Evolutionary conservation across 2,113 vertebrate species (phyloP).

Genomic region (Butorides virescens): DNA sequence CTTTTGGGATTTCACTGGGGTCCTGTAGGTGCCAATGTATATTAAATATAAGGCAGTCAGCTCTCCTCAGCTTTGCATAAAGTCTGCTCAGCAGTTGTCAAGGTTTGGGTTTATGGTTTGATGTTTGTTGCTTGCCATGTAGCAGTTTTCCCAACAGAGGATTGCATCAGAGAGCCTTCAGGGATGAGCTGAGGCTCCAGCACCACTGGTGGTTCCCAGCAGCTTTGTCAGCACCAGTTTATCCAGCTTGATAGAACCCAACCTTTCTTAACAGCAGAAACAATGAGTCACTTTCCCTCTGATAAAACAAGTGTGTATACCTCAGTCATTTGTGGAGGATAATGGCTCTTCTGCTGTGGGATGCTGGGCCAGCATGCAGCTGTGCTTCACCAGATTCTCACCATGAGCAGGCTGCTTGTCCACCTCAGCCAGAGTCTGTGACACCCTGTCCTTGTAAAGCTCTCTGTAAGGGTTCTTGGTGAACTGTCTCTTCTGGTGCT

Average conservation of each 20-base stretch:
- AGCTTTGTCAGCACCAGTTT: not conserved
- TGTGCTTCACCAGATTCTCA: not conserved
- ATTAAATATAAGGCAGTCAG: not conserved
- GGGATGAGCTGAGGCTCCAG: not conserved
- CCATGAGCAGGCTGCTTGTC: not conserved
- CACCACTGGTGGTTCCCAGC: not conserved
- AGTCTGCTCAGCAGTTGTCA: not conserved
- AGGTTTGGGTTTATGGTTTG: not conserved
- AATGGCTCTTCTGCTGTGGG: not conserved
- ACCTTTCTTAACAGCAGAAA: not conserved
- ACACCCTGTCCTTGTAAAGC: not conserved
- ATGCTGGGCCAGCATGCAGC: not conserved
- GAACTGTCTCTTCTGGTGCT: not conserved
- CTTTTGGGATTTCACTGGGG: not conserved
- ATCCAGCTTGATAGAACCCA: not conserved
- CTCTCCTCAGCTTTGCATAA: not conserved
- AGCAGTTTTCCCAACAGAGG: not conserved
- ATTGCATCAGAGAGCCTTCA: not conserved
- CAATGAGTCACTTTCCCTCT: not conserved
- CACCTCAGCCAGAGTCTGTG: not conserved
- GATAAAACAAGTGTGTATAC: not conserved
- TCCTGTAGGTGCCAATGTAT: not conserved
- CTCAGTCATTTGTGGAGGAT: not conserved
- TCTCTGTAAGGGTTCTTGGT: not conserved
- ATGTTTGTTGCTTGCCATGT: not conserved